Evolutionary conservation across 2,797 vertebrate species (phyloP).

Genomic region (Syndactyla subalaris): DNA sequence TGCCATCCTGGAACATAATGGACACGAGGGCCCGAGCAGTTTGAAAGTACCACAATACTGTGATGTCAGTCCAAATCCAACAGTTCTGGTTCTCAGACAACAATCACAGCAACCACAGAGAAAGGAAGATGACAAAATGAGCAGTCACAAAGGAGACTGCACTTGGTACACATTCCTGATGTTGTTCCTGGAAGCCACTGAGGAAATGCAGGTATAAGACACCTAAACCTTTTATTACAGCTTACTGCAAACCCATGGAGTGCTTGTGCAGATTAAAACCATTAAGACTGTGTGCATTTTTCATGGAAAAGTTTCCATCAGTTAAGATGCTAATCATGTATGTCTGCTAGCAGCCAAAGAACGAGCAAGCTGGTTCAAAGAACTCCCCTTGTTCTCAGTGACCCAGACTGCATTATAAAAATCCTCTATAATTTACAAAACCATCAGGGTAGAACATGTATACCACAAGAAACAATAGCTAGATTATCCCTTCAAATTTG

Average conservation of each 20-base stretch:
- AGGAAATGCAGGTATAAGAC: not conserved
- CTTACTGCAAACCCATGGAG: not conserved
- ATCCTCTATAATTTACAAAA: not conserved
- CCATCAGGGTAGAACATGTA: not conserved
- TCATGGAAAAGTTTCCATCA: not conserved
- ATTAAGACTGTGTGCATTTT: not conserved
- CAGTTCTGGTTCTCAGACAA: not conserved
- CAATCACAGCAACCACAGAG: not conserved
- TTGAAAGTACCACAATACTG: not conserved
- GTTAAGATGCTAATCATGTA: not conserved
- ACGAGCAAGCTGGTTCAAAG: not conserved
- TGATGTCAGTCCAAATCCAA: not conserved
- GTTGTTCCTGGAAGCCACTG: not conserved
- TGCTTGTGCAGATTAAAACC: not conserved
- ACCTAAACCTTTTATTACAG: not conserved
- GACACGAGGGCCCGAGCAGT: not conserved
- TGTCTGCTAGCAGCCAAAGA: not conserved
- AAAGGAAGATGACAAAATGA: not conserved
- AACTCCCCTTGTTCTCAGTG: not conserved
- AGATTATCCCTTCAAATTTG: conserved; percentile 5
- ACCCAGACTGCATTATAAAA: not conserved
- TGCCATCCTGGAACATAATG: not conserved
- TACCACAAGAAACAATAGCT: not conserved
- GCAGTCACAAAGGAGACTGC: not conserved
- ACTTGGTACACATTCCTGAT: not conserved